Conservation (phyloP, 2,888 invertebrate genomes). For the Pollenia labialis region DNA sequence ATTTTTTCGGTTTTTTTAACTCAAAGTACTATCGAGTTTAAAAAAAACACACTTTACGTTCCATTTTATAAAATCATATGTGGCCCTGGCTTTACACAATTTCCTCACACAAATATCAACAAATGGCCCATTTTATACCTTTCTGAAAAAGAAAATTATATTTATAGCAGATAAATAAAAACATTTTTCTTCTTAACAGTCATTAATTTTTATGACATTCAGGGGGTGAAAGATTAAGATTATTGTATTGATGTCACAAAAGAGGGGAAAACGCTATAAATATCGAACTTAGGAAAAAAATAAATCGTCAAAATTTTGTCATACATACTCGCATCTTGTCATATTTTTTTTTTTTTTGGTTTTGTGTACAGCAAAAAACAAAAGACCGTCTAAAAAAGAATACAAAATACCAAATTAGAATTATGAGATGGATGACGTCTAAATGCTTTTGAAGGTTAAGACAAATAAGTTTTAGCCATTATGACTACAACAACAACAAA, state of each 20-base stretch:
- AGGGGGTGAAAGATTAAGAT: slow-evolving; percentile 47
- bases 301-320: not conserved
- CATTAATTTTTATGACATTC: slow-evolving; percentile 29
- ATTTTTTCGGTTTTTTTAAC: too few species aligned
- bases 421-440: slow-evolving; percentile 64
- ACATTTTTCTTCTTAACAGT: not conserved
- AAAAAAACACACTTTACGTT: too few species aligned
- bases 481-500: slow-evolving; percentile 48
- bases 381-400: not conserved
- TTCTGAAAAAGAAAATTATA: too few species aligned
- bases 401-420: slow-evolving; percentile 35
- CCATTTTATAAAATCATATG: too few species aligned
- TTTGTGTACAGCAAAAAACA: not conserved
- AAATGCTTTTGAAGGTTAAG: slow-evolving; percentile 68
- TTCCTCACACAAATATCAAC: too few species aligned
- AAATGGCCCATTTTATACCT: too few species aligned
- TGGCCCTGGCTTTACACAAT: too few species aligned
- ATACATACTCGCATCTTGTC: not conserved
- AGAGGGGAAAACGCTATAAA: not conserved
- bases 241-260: slow-evolving; percentile 26
- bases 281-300: not conserved
- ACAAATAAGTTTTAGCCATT: slow-evolving; percentile 65
- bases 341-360: too few species aligned
- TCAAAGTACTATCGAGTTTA: too few species aligned
- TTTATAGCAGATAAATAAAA: too few species aligned